Evolutionary conservation across 2,888 invertebrate genomes (phyloP).

Genomic region (Melitaea athalia): DNA sequence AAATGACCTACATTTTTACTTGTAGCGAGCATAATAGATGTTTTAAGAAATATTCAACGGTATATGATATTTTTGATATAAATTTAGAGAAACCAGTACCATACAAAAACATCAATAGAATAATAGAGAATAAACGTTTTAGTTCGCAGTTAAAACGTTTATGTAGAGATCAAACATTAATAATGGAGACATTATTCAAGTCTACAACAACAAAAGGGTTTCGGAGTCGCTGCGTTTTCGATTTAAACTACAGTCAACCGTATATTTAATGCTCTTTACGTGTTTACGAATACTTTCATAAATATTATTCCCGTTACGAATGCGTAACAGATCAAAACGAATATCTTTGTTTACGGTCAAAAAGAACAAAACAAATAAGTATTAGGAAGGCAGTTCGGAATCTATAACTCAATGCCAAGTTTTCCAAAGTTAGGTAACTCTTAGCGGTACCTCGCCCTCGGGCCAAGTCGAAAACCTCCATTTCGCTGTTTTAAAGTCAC

Average conservation of each 20-base stretch:
- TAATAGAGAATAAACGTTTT: background rate
- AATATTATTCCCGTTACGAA: slow-evolving; percentile 37
- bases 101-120: background rate
- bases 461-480: slow-evolving; percentile 62
- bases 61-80: background rate
- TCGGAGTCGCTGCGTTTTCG: slow-evolving; percentile 12
- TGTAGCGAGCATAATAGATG: background rate
- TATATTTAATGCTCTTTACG: slow-evolving; percentile 34
- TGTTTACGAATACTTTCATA: slow-evolving; percentile 29
- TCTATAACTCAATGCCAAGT: slow-evolving; percentile 82
- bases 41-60: background rate
- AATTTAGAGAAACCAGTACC: background rate
- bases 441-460: slow-evolving; percentile 65
- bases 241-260: slow-evolving; percentile 23
- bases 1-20: slow-evolving; percentile 20
- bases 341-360: slow-evolving; percentile 74
- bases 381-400: slow-evolving; percentile 76
- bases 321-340: slow-evolving; percentile 56
- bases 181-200: slow-evolving; percentile 15
- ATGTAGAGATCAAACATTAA: slow-evolving; percentile 17
- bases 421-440: slow-evolving; percentile 70
- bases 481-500: slow-evolving; percentile 68
- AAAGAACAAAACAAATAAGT: slow-evolving; percentile 78
- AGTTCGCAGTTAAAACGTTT: slow-evolving; percentile 7
- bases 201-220: slow-evolving; percentile 24